Conservation (phyloP, 1,140 invertebrate genomes). For the Cyclargus thomasi region DNA sequence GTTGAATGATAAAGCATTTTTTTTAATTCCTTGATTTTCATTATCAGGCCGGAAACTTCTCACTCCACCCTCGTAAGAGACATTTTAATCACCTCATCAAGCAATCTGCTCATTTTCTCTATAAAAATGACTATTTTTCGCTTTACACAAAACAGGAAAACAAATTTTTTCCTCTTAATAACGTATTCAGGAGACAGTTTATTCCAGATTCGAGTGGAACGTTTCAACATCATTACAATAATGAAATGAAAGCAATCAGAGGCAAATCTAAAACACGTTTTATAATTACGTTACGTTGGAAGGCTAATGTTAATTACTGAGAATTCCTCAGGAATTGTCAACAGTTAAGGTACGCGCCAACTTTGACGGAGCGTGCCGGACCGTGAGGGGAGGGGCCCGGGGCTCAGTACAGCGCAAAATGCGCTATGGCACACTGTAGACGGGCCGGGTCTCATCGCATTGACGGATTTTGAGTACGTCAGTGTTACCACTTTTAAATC, state of each 20-base stretch:
- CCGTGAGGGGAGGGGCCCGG: no score
- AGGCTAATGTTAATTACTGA: conserved; percentile 45
- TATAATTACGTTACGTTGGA: conserved; percentile 45
- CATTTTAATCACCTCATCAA: neutral
- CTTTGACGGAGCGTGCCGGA: no score
- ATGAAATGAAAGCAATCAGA: conserved; percentile 31
- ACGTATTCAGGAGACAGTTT: neutral
- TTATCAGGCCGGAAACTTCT: no score
- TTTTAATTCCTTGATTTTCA: no score
- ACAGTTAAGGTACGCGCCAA: neutral
- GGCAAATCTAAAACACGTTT: conserved; percentile 38
- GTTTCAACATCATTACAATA: conserved; percentile 12
- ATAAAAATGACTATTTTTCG: neutral
- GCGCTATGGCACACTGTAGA: no score
- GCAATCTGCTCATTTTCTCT: neutral
- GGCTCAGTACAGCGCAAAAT: no score
- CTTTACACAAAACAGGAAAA: neutral
- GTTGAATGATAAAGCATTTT: no score
- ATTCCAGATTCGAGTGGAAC: conserved; percentile 6
- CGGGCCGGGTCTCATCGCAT: no score
- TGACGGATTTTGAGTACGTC: no score
- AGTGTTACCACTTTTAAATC: no score
- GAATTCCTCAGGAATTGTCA: neutral
- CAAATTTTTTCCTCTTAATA: neutral
- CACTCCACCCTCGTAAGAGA: no score